phyloP scores from a whole-genome alignment of 1,140 invertebrate species.

The Chlorops oryzae region DNA sequence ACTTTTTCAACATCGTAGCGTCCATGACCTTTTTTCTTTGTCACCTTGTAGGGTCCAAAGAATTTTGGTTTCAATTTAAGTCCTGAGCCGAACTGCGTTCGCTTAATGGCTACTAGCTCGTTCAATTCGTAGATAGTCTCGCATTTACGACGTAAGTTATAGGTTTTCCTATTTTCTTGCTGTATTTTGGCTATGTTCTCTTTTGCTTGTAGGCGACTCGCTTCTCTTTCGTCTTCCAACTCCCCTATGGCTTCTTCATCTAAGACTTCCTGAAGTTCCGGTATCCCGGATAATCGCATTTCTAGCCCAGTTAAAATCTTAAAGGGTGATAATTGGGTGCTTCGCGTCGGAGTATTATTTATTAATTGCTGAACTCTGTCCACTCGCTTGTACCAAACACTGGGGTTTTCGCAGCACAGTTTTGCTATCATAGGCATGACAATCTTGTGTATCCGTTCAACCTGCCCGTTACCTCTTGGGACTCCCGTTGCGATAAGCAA shows the following conservation, averaged over 20 bases:
- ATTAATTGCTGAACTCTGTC: conserved; percentile 25
- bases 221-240: conserved; percentile 17
- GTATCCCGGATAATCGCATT: conserved; percentile 26
- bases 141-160: conserved; percentile 14
- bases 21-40: conserved; percentile 18
- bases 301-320: conserved; percentile 31
- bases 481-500: too few species aligned
- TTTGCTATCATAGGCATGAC: conserved; percentile 34
- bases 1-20: too few species aligned
- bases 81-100: conserved; percentile 30
- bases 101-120: conserved; percentile 32
- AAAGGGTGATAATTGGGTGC: conserved; percentile 35
- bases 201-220: conserved; percentile 1
- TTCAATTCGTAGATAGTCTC: conserved; percentile 16
- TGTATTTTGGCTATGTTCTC: conserved; percentile 8
- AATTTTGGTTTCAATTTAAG: conserved; percentile 26
- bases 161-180: neutral
- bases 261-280: too few species aligned
- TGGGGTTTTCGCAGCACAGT: conserved; percentile 22
- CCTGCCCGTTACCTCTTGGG: too few species aligned
- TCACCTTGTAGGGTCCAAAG: conserved; percentile 22
- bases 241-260: conserved; percentile 12
- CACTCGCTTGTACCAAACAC: conserved; percentile 33
- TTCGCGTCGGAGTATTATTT: conserved; percentile 34
- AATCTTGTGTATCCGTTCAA: conserved; percentile 23